Evolutionary conservation across 2,113 vertebrate species (phyloP).

Genomic region (Aldabrachelys gigantea): DNA sequence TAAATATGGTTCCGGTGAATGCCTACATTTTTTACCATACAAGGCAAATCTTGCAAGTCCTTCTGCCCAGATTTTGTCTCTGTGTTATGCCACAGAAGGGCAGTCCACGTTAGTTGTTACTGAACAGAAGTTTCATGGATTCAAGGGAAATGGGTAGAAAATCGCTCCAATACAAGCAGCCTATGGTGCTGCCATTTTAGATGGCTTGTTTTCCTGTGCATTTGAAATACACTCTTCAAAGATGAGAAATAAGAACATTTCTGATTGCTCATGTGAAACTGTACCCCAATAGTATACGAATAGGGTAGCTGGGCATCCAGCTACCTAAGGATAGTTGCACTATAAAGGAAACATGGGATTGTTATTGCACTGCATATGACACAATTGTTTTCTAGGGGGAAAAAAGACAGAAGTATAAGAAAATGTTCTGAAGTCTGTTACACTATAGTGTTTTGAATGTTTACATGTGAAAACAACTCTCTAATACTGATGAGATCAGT

Average conservation of each 20-base stretch:
- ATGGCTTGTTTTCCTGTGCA: neutral
- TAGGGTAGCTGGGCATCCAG: neutral
- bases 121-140: neutral
- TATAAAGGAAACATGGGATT: neutral
- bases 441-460: neutral
- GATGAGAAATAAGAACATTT: neutral
- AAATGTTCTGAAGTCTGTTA: neutral
- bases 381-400: neutral
- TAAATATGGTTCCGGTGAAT: conserved; percentile 29
- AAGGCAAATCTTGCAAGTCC: neutral
- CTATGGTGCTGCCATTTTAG: neutral
- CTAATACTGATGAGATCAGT: neutral
- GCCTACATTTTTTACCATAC: neutral
- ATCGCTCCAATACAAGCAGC: neutral
- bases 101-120: neutral
- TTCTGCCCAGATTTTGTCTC: neutral
- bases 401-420: neutral
- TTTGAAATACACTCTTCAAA: neutral
- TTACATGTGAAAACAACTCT: neutral
- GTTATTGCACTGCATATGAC: neutral
- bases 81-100: neutral
- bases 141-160: neutral
- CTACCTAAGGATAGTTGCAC: neutral
- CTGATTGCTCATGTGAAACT: neutral
- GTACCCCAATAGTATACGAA: fast-evolving